These are phyloP conservation scores for Phyllostomus hastatus DNA, from an alignment of 2,113 vertebrate species.

Conservation along the genomic window DNA sequence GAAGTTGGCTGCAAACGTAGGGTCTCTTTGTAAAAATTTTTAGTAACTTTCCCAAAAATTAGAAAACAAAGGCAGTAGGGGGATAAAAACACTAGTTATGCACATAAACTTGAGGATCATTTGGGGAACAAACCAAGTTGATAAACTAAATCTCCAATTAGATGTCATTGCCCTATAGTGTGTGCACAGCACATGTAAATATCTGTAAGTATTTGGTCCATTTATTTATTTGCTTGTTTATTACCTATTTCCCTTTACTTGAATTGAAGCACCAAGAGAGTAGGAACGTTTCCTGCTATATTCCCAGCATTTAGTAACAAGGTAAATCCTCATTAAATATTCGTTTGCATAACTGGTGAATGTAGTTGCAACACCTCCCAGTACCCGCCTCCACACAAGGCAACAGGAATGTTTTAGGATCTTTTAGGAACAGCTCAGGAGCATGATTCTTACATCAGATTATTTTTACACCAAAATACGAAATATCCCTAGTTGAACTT, in stretches of 20 bases:
- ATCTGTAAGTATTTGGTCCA: conserved; percentile 18
- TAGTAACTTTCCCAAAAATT: background rate
- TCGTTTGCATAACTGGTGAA: background rate
- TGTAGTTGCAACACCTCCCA: background rate
- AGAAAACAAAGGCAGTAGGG: background rate
- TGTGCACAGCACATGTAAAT: background rate
- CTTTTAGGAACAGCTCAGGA: background rate
- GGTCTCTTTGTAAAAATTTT: background rate
- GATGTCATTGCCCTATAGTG: background rate
- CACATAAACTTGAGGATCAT: background rate
- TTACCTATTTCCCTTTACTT: background rate
- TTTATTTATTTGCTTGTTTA: conserved; percentile 19
- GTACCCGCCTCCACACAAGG: background rate
- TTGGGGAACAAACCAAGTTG: background rate
- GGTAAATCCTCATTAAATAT: background rate
- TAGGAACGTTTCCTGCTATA: background rate
- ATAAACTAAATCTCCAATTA: conserved; percentile 15
- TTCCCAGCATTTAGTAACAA: conserved; percentile 4
- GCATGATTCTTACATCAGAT: background rate
- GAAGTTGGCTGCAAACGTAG: background rate
- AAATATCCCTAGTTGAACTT: background rate
- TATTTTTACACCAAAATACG: background rate
- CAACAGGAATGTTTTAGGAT: background rate
- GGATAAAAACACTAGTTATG: background rate
- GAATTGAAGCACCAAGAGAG: background rate